These are phyloP conservation scores for Nezara viridula DNA, from an alignment of 2,888 invertebrate genomes.

Conservation along the genomic window DNA sequence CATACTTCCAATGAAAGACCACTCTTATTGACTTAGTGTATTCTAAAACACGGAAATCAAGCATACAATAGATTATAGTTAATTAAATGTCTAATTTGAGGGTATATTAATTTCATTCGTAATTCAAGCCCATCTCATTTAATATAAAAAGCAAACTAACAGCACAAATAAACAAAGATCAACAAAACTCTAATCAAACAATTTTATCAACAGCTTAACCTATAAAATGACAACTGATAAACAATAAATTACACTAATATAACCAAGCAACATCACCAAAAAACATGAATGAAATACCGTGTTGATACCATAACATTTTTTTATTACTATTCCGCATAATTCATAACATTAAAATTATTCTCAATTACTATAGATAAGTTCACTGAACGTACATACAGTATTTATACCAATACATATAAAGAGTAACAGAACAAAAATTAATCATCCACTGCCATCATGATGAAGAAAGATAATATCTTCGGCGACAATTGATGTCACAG, in stretches of 20 bases:
- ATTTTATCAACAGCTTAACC: neutral
- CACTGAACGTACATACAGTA: neutral
- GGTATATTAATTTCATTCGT: neutral
- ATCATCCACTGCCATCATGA: slow-evolving; percentile 50
- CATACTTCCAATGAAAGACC: too few relatives aligned
- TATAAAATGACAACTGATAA: neutral
- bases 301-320: neutral
- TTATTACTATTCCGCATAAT: neutral
- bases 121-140: neutral
- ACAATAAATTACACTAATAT: neutral
- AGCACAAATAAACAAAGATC: neutral
- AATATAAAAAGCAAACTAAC: neutral
- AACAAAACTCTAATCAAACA: neutral
- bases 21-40: too few relatives aligned
- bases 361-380: neutral
- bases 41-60: neutral
- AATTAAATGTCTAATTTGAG: too few relatives aligned
- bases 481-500: slow-evolving; percentile 86
- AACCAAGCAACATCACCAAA: neutral
- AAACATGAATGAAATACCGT: too few relatives aligned
- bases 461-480: slow-evolving; percentile 90
- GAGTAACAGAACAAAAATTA: neutral
- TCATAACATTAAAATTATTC: neutral
- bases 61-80: too few relatives aligned
- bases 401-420: neutral